Evolutionary conservation across 2,113 vertebrate genomes (phyloP), one percentile per base, ranked within the genome.

Genomic region (Scomber colias): DNA sequence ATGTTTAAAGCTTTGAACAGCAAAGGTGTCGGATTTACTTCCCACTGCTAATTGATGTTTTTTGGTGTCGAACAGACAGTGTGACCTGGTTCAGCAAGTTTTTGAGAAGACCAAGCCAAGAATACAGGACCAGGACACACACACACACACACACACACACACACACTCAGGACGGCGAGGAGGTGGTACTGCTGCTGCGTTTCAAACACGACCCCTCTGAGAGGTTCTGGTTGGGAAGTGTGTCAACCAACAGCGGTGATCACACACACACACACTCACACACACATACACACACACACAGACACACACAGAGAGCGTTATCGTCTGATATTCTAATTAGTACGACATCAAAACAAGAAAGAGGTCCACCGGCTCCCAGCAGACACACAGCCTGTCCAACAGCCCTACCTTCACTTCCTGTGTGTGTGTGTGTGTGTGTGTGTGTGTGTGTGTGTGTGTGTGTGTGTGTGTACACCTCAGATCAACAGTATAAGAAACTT

Each of bases 281-380:
- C 24, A 27, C 24, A 27, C 24, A 27, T 2, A 27, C 24, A 27
- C 24, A 27, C 24, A 27, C 24, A 27, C 77, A 71, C 50, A 70
- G 9, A 61, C 24, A 27, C 79, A 60, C 77, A 68, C 77, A 71
- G 40, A n/a, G n/a, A 61, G 12, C 0, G 67, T 62, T 60, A 80
- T 65, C 71, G 44, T 87, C 81, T 80, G 75, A 87, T 90, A 80
- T 92, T 89, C 82, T 90, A 90, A 90, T 92, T 90, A 91, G 82
- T 30, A 75, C 75, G 45, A 90, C 87, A 87, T 92, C 89, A 92
- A 91, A 92, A 85, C 84, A 5, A 76, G 80, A 92, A 90, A 85
- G 77, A 82, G 82, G 91, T 90, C 87, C 84, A 63, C 51, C 24
- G 10, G 53, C n/a, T 90, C 91, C 89, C 89, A 14, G 70, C 70